Percentiles rank a stretch among this genome's conserved stretches.
phyloP scores from a whole-genome alignment of 1,140 invertebrate species.

The Bradynema listronoti region DNA sequence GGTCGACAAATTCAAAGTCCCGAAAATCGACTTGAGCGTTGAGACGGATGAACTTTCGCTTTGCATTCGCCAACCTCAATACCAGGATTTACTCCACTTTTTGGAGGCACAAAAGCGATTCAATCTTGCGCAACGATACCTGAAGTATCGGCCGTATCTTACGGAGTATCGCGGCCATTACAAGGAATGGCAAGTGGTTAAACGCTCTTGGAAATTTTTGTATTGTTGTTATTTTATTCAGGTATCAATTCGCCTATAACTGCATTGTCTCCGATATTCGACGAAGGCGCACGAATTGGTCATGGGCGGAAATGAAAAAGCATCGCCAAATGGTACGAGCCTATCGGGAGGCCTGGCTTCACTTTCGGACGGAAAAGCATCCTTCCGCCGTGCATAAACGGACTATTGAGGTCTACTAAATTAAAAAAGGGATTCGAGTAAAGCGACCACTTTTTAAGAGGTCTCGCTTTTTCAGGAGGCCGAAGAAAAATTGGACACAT shows the following conservation, averaged over 20 bases:
- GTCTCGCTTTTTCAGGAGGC: conserved; percentile 41
- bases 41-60: conserved; percentile 79
- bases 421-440: no score
- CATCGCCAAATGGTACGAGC: conserved; percentile 71
- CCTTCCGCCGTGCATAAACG: conserved; percentile 42
- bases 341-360: conserved; percentile 71
- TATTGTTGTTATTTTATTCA: conserved; percentile 7
- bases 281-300: conserved; percentile 72
- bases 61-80: conserved; percentile 65
- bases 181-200: conserved; percentile 67
- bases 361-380: conserved; percentile 70
- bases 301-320: conserved; percentile 76
- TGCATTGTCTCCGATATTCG: conserved; percentile 72
- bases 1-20: conserved; percentile 73
- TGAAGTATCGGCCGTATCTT: conserved; percentile 76
- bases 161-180: conserved; percentile 70
- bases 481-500: conserved; percentile 69
- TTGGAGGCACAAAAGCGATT: conserved; percentile 79
- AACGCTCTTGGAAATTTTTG: neutral
- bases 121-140: conserved; percentile 68
- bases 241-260: conserved; percentile 82
- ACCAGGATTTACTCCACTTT: conserved; percentile 76
- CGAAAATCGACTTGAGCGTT: conserved; percentile 77
- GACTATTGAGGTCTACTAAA: conserved; percentile 21
- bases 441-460: conserved; percentile 7